Conservation (phyloP, 2,113 vertebrate species). For the Antidorcas marsupialis region DNA sequence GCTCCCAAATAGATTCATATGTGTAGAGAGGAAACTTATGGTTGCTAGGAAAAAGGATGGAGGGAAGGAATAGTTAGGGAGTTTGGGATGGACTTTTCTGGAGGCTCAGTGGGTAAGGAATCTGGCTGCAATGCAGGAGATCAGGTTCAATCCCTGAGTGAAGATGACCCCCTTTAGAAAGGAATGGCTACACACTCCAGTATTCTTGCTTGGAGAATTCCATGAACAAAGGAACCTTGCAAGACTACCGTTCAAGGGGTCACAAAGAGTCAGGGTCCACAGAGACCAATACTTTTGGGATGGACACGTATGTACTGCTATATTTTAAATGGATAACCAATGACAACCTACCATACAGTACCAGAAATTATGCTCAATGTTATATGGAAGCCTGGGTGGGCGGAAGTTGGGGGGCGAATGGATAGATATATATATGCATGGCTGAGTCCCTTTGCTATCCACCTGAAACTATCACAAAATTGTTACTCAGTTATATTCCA, state of each 20-base stretch:
- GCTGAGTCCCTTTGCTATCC: neutral
- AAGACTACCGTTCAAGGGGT: accelerated
- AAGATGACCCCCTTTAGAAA: neutral
- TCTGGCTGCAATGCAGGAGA: neutral
- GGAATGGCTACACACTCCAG: neutral
- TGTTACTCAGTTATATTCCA: neutral
- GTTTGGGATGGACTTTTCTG: neutral
- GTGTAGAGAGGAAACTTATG: neutral
- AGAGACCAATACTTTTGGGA: neutral
- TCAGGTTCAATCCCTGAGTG: neutral
- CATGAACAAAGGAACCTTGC: neutral
- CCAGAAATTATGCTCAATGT: neutral
- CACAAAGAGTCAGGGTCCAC: accelerated
- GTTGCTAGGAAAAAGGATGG: neutral
- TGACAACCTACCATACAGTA: neutral
- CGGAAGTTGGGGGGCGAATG: neutral
- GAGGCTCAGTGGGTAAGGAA: neutral
- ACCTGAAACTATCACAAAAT: neutral
- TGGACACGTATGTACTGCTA: neutral
- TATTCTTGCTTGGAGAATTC: neutral
- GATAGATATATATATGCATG: neutral
- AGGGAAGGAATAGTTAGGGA: neutral
- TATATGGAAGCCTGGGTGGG: neutral
- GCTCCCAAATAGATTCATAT: neutral
- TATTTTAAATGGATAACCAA: neutral